Base-by-base conservation (phyloP, 2,113 vertebrate species). In the Lophius piscatorius region DNA sequence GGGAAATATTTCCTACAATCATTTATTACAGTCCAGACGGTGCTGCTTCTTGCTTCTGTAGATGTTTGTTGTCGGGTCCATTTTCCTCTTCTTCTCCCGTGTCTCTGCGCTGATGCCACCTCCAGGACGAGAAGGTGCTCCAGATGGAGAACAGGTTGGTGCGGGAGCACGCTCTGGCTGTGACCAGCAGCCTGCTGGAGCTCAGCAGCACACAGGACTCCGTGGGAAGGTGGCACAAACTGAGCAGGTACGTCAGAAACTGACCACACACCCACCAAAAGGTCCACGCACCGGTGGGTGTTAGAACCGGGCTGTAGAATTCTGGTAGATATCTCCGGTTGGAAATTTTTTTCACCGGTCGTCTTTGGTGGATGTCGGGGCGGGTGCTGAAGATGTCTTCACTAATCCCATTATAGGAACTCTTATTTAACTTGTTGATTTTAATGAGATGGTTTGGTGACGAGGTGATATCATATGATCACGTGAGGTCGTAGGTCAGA, bases 101-200 rank as follows among this genome's bases (percentile, higher is more conserved):
- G 9, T 52, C 18, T 50, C 1, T 49, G 50, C 2, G 29, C 33
- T 47, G 16, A 17, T 62, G 29, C n/a, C n/a, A n/a, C n/a, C n/a
- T 47, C 12, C 7, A 84, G 85, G 33, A 63, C 49, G 70, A 82
- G n/a, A 62, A 83, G 46, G 50, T 71, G 51, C 69, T 86, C 56
- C 59, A 78, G 59, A 51, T 72, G 68, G 82, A 87, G 38, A 77
- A 50, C 42, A n/a, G 12, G 1, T 12, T 88, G 64, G 65, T 89
- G 56, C 86, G 62, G 74, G 58, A 70, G 22, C 77, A 76, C 23
- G 82, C 76, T 59, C 60, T 79, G 2, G 54, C 70, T 58, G 58
- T 76, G 63, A 63, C 48, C 2, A 3, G 17, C 1, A 48, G 40
- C 18, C 51, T 71, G 31, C 23, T 74, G 74, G 66, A 78, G 29